Evolutionary conservation across 2,113 vertebrate species (phyloP).

Genomic region (Gadus macrocephalus): DNA sequence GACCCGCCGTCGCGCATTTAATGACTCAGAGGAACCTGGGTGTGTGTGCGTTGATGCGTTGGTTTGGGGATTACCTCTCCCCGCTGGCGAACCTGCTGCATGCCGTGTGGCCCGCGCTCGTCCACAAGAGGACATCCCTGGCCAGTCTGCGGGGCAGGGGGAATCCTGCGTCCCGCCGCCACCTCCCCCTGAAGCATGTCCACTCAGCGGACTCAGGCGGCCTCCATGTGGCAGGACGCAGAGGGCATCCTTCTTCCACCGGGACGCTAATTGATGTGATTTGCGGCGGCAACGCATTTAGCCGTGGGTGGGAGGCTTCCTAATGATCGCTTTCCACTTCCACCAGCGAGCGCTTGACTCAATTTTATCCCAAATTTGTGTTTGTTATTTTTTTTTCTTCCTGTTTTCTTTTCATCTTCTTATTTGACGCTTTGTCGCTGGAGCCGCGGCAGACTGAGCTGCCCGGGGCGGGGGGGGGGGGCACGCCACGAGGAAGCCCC

Average conservation of each 20-base stretch:
- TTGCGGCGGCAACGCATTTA: slow-evolving; percentile 70
- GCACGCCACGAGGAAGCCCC: slow-evolving; percentile 18
- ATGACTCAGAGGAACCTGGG: not conserved
- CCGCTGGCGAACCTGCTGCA: slow-evolving; percentile 41
- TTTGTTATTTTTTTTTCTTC: slow-evolving; percentile 66
- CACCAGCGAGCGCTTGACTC: slow-evolving; percentile 69
- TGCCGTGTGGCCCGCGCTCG: slow-evolving; percentile 30
- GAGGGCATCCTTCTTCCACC: slow-evolving; percentile 69
- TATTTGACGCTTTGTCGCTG: slow-evolving; percentile 54
- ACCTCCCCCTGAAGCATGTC: slow-evolving; percentile 67
- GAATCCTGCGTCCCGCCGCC: slow-evolving; percentile 58
- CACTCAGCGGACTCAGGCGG: slow-evolving; percentile 65
- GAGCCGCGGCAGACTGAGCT: slow-evolving; percentile 40
- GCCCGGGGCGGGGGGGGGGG: slow-evolving; percentile 14
- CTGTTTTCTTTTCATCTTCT: slow-evolving; percentile 73
- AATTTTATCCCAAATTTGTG: slow-evolving; percentile 65
- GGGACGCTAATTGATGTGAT: slow-evolving; percentile 78
- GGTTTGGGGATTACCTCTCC: slow-evolving; percentile 3
- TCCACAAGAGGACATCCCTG: slow-evolving; percentile 27
- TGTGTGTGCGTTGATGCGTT: slow-evolving; percentile 10
- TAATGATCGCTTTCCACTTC: slow-evolving; percentile 79
- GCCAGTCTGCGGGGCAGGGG: slow-evolving; percentile 42
- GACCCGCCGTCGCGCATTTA: slow-evolving; percentile 12
- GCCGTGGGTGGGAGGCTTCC: slow-evolving; percentile 74
- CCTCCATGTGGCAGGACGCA: slow-evolving; percentile 67